These are phyloP conservation scores for Tapera naevia DNA, from an alignment of 2,797 vertebrate genomes.

Conservation along the genomic window DNA sequence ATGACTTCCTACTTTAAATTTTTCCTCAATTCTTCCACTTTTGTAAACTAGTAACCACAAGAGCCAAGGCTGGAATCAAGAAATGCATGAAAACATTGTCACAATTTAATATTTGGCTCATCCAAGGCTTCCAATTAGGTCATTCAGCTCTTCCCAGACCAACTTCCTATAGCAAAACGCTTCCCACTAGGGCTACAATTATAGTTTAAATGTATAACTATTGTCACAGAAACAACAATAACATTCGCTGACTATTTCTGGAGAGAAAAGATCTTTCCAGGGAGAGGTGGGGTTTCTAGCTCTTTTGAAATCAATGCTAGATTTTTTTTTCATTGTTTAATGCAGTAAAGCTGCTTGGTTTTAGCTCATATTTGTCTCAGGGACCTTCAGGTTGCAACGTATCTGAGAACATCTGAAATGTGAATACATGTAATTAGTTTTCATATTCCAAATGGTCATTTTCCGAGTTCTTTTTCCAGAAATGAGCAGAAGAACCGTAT, in stretches of 20 bases:
- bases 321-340: neutral
- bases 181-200: neutral
- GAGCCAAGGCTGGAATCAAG: neutral
- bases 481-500: neutral
- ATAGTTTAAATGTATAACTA: neutral
- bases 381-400: neutral
- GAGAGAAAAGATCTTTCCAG: neutral
- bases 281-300: neutral
- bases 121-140: neutral
- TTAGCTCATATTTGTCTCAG: neutral
- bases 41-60: neutral
- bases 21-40: neutral
- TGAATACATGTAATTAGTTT: neutral
- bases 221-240: neutral
- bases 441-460: neutral
- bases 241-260: neutral
- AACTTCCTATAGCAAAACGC: neutral
- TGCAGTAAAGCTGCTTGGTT: neutral
- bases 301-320: neutral
- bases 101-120: neutral
- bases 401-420: neutral
- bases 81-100: neutral
- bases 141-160: neutral
- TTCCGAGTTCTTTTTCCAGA: neutral
- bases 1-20: neutral